Base-by-base conservation (phyloP, 2,888 invertebrate species). In the Phalangium opilio region DNA sequence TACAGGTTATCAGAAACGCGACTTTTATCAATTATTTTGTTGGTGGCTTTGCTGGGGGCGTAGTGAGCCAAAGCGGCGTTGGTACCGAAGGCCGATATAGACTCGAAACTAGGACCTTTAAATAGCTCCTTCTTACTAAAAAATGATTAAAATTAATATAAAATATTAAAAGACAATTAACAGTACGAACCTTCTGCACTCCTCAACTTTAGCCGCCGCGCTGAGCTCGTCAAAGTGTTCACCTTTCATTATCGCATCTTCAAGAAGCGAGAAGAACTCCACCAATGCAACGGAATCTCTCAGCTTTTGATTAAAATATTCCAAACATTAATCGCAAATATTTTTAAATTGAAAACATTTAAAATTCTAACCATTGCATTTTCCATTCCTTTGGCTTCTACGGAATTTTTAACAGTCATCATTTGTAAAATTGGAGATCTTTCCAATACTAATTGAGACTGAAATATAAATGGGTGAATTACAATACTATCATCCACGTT, bases 341-440 rank as follows among this genome's bases (percentile, higher is more conserved):
- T 7, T 27, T 27, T 27, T 27, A 27, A 4, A 27, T 27, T 27
- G 4, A 27, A 27, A 27, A 27, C 4, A 27, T 27, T 27, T 27
- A 27, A 35, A 2, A 41, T 41, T 55, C 60, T 60, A 50, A 68
- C 63, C 55, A 67, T 64, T 20, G 64, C 58, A 43, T 70, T 74
- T 55, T 76, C 74, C 87, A 91, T 89, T 42, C 87, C 87, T 45
- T 73, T 70, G 18, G 76, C 75, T 67, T 90, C 89, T 0, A 76
- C 73, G 0, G 70, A 66, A 62, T 64, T 67, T 53, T 67, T 67
- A 44, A 60, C 49, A 8, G 63, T 57, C 45, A 66, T 66, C 50
- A 60, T 55, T 7, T 59, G 47, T 21, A 60, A 57, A 34, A 64
- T 51, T 1, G 63, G 60, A 2, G 65, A 63, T 36, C 57, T 54